These are phyloP conservation scores for Ailurus styani DNA, from an alignment of 2,113 vertebrate genomes.

Conservation along the genomic window DNA sequence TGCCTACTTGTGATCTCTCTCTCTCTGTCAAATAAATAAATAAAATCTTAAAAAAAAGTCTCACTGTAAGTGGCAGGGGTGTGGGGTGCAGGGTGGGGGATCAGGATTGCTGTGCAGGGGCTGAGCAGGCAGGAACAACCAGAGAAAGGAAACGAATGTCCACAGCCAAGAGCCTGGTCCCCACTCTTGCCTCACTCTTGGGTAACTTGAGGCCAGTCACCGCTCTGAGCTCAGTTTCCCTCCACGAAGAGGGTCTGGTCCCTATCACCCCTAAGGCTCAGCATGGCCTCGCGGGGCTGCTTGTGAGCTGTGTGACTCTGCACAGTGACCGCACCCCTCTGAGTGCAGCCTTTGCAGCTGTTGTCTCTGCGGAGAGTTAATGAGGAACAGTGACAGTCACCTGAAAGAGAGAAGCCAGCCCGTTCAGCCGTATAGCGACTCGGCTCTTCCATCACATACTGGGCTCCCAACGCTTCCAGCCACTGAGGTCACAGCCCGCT, in stretches of 20 bases:
- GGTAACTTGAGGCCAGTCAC: not conserved
- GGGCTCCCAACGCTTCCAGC: not conserved
- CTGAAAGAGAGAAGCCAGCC: not conserved
- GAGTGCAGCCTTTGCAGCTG: not conserved
- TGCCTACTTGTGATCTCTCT: too few relatives aligned
- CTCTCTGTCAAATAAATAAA: too few relatives aligned
- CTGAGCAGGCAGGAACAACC: not conserved
- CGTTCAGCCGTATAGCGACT: accelerated
- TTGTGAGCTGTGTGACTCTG: not conserved
- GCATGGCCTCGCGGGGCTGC: not conserved
- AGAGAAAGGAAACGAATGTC: not conserved
- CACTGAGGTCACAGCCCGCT: not conserved
- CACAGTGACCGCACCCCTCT: not conserved
- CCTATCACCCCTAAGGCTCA: not conserved
- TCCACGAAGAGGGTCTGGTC: not conserved
- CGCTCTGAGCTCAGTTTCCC: not conserved
- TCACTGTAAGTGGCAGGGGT: accelerated
- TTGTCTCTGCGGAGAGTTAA: not conserved
- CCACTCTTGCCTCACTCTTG: too few relatives aligned
- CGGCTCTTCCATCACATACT: not conserved
- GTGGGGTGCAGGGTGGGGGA: not conserved
- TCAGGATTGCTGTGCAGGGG: not conserved
- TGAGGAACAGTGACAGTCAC: too few relatives aligned
- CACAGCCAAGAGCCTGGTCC: accelerated
- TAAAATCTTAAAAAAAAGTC: too few relatives aligned